Evolutionary conservation across 2,888 invertebrate species (phyloP).

Genomic region (Panorpa germanica): DNA sequence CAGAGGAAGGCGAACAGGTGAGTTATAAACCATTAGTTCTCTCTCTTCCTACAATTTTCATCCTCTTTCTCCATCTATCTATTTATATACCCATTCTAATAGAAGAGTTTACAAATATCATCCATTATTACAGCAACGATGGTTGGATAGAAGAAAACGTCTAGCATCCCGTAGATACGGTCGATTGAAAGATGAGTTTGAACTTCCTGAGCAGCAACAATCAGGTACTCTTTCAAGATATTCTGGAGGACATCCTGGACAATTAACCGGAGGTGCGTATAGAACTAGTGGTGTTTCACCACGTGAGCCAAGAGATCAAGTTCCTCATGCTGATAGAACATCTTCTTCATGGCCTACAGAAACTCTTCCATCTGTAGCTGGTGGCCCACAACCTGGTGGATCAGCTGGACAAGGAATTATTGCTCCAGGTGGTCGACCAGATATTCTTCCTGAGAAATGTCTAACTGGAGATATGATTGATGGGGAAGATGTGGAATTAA

Average conservation of each 20-base stretch:
- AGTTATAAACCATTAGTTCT: too few relatives aligned
- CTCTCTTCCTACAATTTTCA: too few relatives aligned
- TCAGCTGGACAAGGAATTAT: too few relatives aligned
- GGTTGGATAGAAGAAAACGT: slow-evolving; percentile 22
- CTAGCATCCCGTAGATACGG: slow-evolving; percentile 22
- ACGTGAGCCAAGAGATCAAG: slow-evolving; percentile 1
- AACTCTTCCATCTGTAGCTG: too few relatives aligned
- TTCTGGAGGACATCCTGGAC: slow-evolving; percentile 7
- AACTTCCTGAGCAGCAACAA: slow-evolving; percentile 10
- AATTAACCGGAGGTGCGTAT: slow-evolving; percentile 2
- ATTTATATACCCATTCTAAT: too few relatives aligned
- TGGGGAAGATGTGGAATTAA: slow-evolving; percentile 14
- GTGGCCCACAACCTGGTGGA: too few relatives aligned
- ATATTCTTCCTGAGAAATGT: slow-evolving; percentile 22
- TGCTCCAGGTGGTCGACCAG: slow-evolving; percentile 20
- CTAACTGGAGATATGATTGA: slow-evolving; percentile 15
- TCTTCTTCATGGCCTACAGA: slow-evolving; percentile 5
- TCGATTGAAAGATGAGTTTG: slow-evolving; percentile 14
- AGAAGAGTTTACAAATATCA: too few relatives aligned
- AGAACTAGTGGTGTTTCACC: neutral
- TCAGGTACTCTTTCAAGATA: slow-evolving; percentile 13
- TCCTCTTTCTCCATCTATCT: too few relatives aligned
- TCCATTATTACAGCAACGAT: too few relatives aligned
- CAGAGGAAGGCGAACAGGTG: slow-evolving; percentile 19
- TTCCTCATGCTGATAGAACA: slow-evolving; percentile 7